These are phyloP conservation scores for Thalassophryne amazonica DNA, from an alignment of 2,797 vertebrate genomes.

Conservation along the genomic window DNA sequence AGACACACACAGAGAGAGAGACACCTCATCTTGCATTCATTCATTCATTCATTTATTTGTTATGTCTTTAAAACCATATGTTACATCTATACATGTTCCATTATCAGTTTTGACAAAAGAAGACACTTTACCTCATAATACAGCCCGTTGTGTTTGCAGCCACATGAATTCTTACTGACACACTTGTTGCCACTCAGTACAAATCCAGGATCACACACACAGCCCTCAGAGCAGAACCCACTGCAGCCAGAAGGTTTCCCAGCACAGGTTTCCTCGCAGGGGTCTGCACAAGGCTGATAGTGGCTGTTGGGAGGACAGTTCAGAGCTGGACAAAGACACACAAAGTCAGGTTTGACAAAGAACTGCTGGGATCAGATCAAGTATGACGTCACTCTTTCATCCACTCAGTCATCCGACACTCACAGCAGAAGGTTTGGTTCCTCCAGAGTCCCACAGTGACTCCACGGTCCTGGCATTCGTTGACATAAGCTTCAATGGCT, in stretches of 20 bases:
- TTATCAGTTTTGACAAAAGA: too few species aligned
- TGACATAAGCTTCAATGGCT: slow-evolving; percentile 76
- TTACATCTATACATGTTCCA: too few species aligned
- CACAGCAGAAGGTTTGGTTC: slow-evolving; percentile 74
- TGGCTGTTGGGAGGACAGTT: slow-evolving; percentile 75
- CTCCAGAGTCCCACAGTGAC: slow-evolving; percentile 72
- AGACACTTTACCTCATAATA: slow-evolving; percentile 68
- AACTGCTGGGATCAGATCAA: too few species aligned
- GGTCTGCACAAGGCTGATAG: slow-evolving; percentile 68
- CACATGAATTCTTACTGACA: slow-evolving; percentile 59
- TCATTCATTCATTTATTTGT: too few species aligned
- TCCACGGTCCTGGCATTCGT: slow-evolving; percentile 77
- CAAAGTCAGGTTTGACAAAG: neutral
- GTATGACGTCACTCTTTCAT: too few species aligned
- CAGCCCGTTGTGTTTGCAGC: slow-evolving; percentile 66
- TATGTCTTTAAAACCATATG: too few species aligned
- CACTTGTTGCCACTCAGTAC: slow-evolving; percentile 74
- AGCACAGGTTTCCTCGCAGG: slow-evolving; percentile 75
- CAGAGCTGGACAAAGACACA: slow-evolving; percentile 57
- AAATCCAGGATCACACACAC: slow-evolving; percentile 73
- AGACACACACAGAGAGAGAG: too few species aligned
- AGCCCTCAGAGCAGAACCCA: slow-evolving; percentile 70
- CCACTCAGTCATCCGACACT: slow-evolving; percentile 24
- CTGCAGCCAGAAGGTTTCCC: slow-evolving; percentile 45
- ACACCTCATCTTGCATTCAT: too few species aligned